phyloP scores from a whole-genome alignment of 2,113 vertebrate species.

The Tragelaphus buxtoni region DNA sequence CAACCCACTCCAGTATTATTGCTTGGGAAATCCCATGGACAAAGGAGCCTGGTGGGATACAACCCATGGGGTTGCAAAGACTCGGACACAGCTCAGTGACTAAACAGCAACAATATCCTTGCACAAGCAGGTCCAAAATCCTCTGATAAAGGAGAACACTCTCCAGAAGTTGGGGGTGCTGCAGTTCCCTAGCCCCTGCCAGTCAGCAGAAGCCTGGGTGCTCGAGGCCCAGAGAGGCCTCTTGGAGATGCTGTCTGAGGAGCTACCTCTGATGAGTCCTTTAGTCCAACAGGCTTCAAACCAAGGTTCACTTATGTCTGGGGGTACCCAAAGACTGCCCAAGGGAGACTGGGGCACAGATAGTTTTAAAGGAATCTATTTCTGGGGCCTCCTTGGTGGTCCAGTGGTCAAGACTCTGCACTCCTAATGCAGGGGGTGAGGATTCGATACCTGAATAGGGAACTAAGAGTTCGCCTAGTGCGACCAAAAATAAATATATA shows the following conservation, averaged over 20 bases:
- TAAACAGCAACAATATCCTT: background rate
- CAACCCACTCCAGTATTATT: background rate
- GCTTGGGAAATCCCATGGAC: background rate
- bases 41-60: background rate
- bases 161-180: background rate
- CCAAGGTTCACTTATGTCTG: background rate
- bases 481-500: background rate
- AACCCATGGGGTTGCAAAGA: background rate
- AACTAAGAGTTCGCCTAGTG: background rate
- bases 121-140: background rate
- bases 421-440: background rate
- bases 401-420: background rate
- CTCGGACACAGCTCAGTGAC: background rate
- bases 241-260: background rate
- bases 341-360: background rate
- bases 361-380: background rate
- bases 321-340: background rate
- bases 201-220: background rate
- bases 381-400: background rate
- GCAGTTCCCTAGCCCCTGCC: background rate
- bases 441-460: background rate
- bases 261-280: background rate
- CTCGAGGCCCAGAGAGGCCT: background rate
- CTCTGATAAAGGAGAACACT: background rate
- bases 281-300: background rate